Conservation (phyloP, 1,140 invertebrate species). For the Drosophila sechellia region DNA sequence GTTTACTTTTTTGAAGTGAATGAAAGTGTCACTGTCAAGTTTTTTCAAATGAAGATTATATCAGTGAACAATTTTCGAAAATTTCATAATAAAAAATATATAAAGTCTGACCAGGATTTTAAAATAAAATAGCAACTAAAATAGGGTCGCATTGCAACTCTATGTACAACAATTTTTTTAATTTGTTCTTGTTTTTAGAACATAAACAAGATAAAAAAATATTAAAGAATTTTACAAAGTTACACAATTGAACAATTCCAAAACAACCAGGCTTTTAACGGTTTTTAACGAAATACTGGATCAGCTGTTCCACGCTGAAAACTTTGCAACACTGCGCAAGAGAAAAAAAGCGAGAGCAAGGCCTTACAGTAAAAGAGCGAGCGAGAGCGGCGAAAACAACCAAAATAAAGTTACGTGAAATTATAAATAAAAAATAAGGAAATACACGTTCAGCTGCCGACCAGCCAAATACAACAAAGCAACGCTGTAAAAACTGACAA, state of each 20-base stretch:
- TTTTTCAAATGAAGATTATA: not conserved
- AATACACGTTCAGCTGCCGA: constrained; percentile 50
- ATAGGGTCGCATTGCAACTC: no score
- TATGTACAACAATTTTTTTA: no score
- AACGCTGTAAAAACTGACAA: constrained; percentile 24
- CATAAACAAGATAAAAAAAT: no score
- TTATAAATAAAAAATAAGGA: constrained; percentile 74
- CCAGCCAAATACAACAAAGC: constrained; percentile 28
- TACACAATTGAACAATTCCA: no score
- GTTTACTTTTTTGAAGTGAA: not conserved
- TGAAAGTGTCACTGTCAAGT: not conserved
- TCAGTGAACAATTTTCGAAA: no score
- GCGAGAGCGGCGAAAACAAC: constrained; percentile 50
- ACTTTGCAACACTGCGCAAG: constrained; percentile 16
- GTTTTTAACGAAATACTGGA: not conserved
- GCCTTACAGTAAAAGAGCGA: constrained; percentile 42
- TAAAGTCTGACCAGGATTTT: no score
- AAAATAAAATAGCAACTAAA: no score
- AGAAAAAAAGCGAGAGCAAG: not conserved
- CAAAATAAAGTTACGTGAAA: constrained; percentile 73
- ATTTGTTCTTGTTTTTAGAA: no score
- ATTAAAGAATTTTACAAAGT: no score
- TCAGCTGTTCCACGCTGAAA: constrained; percentile 4
- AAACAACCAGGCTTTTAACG: not conserved
- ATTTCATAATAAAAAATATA: no score